Base-by-base conservation (phyloP, 2,113 vertebrate genomes). In the Entelurus aequoreus region DNA sequence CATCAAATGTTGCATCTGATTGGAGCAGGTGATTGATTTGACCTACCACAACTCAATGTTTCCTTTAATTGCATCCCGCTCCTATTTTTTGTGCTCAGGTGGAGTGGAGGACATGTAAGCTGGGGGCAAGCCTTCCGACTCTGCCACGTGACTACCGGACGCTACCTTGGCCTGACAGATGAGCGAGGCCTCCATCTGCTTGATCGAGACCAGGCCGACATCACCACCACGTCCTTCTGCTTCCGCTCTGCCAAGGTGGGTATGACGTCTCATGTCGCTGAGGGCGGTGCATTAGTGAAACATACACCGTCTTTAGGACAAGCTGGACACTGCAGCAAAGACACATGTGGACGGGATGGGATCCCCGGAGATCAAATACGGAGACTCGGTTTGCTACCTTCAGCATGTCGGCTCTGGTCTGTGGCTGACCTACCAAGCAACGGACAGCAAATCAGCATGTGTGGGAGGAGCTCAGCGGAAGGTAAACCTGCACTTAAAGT, bases 101-200 rank as follows among this genome's bases (percentile, higher is more conserved):
- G 96, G 96, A 97, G 94, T 71, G 93, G 95, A 50, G 94, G 94
- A 74, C 94, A 98, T 65, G 92, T 92, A 63, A 87, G 90, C 65
- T 98, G 94, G 95, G 93, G 93, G 10, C 94, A 98, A 75, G 89
- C 92, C 0, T 98, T 97, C 76, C 89, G 94, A 77, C 86, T 98
- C 14, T 88, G 92, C 37, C 96, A 98, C 4, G 91, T 97, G 79
- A 97, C 94, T 5, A 97, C 94, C 11, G 96, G 96, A 61, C 92
- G 92, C 67, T 98, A 94, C 77, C 81, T 98, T 77, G 93, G 94
- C 59, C 91, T 96, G 10, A 87, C 91, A 60, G 93, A 94, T 63
- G 93, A 95, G 71, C 91, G 86, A 66, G 94, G 89, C 63, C 92
- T 98, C 66, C 88, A 92, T 37, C 90, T 98, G 56, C 88, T 93